Evolutionary conservation across 2,113 vertebrate genomes (phyloP).

Genomic region (Pogonocichla stellata): DNA sequence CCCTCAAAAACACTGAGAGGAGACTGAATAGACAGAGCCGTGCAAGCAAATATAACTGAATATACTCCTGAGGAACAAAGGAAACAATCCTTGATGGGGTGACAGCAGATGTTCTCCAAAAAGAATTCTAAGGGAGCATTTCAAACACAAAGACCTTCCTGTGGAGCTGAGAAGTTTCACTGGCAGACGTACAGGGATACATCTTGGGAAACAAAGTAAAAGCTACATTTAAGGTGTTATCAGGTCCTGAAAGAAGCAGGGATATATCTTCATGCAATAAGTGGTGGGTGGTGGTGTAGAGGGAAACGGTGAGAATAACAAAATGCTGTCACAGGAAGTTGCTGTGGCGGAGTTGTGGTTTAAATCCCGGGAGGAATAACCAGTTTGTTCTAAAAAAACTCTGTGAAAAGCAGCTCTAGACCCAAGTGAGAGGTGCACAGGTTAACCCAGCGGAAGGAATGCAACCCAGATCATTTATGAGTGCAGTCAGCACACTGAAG

Average conservation of each 20-base stretch:
- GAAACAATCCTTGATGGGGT: slow-evolving; percentile 60
- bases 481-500: not conserved
- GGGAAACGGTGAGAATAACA: not conserved
- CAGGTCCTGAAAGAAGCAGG: slow-evolving; percentile 45
- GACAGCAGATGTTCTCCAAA: slow-evolving; percentile 66
- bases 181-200: slow-evolving; percentile 18
- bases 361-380: not conserved
- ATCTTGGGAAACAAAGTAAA: slow-evolving; percentile 48
- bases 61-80: slow-evolving; percentile 60
- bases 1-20: not conserved
- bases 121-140: slow-evolving; percentile 31
- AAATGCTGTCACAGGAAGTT: not conserved
- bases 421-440: not conserved
- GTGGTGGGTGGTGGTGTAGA: not conserved
- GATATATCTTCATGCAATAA: slow-evolving; percentile 17
- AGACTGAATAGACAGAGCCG: slow-evolving; percentile 14
- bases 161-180: slow-evolving; percentile 50
- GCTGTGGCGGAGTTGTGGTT: not conserved
- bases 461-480: not conserved
- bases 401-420: not conserved
- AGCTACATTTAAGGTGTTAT: slow-evolving; percentile 38
- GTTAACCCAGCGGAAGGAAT: not conserved
- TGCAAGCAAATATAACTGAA: slow-evolving; percentile 38
- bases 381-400: not conserved
- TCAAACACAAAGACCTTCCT: slow-evolving; percentile 67